Evolutionary conservation across 1,140 invertebrate genomes (phyloP), one percentile per base, ranked within the genome.

Genomic region (Oryzaephilus surinamensis): DNA sequence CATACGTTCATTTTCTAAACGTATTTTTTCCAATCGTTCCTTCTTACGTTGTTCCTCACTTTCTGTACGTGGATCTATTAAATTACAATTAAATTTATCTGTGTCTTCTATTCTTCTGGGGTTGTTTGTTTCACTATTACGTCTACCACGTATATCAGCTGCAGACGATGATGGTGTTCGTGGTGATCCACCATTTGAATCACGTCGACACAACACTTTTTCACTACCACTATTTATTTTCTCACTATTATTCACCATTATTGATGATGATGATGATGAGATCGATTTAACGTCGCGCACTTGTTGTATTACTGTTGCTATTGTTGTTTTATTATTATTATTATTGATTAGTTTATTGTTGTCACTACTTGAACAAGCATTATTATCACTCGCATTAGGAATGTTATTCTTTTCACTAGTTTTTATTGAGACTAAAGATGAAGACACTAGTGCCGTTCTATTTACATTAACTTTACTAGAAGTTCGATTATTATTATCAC

Each of bases 1-100:
- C 5, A 58, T 41, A 44, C 64, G 64, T 39, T 76, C 71, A 57
- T 59, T 45, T 55, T 70, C 56, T 63, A 65, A 11, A 56, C 59
- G 64, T 52, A 74, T 52, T 34, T n/a, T 66, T 48, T 37, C 63
- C 39, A 23, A 65, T 57, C 38, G 58, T 60, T 53, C 69, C 51
- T 34, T 64, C 49, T 65, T 45, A 34, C 20, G 16, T 52, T 51
- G 55, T 45, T 43, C 48, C 29, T 66, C 60, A 31, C 33, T 50
- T 31, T 40, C 16, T 12, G 30, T 35, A 36, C 48, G 32, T 48
- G 40, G 24, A 33, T n/a, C n/a, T 39, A 18, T 55, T 48, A n/a
- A n/a, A 37, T 50, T 52, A 45, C 55, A 50, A 43, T 32, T 43
- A 17, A 35, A 27, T 48, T 48, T 42, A 11, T 42, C 38, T 12